Percentiles rank a stretch among this genome's conserved stretches.
Conservation (phyloP, 2,113 vertebrate species). For the Planiliza haematocheilus region DNA sequence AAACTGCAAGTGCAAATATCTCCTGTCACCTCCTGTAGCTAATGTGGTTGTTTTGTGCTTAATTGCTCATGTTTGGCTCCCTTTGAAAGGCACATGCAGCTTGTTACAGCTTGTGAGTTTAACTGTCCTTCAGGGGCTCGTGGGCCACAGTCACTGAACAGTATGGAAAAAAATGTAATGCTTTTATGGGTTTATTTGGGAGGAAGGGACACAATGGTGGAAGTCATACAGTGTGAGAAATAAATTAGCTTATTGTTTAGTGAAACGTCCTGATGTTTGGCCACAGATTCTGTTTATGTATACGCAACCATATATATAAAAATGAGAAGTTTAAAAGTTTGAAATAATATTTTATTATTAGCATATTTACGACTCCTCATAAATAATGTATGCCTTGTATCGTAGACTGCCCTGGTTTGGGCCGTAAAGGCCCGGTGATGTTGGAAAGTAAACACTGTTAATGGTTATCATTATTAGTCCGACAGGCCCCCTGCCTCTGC, state of each 20-base stretch:
- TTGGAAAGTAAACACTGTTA: conserved; percentile 76
- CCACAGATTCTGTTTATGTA: neutral
- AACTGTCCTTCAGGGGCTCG: conserved; percentile 49
- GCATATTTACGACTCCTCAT: conserved; percentile 40
- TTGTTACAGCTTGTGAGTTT: conserved; percentile 74
- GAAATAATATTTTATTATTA: conserved; percentile 35
- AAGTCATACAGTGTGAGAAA: conserved; percentile 13
- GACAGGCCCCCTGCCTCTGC: conserved; percentile 55
- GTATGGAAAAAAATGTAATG: conserved; percentile 48
- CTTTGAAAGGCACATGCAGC: conserved; percentile 67
- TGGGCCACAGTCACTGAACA: conserved; percentile 41
- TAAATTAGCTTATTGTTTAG: neutral
- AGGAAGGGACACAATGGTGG: conserved; percentile 47
- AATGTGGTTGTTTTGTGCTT: conserved; percentile 64
- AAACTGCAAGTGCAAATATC: conserved; percentile 56
- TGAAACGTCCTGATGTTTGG: neutral
- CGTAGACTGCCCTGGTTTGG: conserved; percentile 36
- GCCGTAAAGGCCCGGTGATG: conserved; percentile 56
- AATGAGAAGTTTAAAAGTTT: neutral
- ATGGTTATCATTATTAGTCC: conserved; percentile 75
- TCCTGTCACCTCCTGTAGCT: conserved; percentile 67
- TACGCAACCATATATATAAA: too few species aligned
- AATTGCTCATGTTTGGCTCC: conserved; percentile 63
- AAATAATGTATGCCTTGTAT: conserved; percentile 37
- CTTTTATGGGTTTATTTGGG: conserved; percentile 52